Percentiles rank a stretch among this genome's conserved stretches.
Evolutionary conservation across 2,113 vertebrate genomes (phyloP).

Genomic region (Clupea harengus): DNA sequence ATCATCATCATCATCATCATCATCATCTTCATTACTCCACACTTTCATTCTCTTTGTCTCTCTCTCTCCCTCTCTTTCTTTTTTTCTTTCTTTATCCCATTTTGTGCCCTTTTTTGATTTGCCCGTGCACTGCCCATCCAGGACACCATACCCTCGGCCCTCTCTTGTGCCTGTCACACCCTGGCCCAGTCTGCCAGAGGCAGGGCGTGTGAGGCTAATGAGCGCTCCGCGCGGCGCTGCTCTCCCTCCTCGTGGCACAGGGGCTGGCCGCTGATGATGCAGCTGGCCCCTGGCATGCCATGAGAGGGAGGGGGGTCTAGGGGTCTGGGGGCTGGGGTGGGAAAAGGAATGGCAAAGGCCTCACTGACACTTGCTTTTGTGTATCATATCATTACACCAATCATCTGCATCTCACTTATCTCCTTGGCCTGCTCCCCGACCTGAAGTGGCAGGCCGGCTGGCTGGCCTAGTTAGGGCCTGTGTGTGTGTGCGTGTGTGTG

Average conservation of each 20-base stretch:
- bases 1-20: constrained; percentile 7
- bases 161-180: constrained; percentile 57
- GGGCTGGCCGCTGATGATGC: background rate
- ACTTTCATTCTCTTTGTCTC: constrained; percentile 1
- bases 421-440: constrained; percentile 49
- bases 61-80: constrained; percentile 18
- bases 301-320: constrained; percentile 23
- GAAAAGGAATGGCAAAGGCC: background rate
- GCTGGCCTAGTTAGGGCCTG: constrained; percentile 66
- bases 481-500: constrained; percentile 5
- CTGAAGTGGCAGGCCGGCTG: constrained; percentile 65
- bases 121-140: constrained; percentile 29
- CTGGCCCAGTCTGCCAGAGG: constrained; percentile 48
- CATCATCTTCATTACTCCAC: background rate
- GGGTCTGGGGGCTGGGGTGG: background rate
- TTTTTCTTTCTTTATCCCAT: constrained; percentile 28
- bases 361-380: constrained; percentile 66
- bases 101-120: constrained; percentile 37
- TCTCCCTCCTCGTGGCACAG: background rate
- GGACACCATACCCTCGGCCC: constrained; percentile 48
- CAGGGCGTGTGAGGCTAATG: constrained; percentile 49
- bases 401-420: constrained; percentile 73
- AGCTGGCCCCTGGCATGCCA: constrained; percentile 58
- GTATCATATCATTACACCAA: constrained; percentile 71
- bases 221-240: constrained; percentile 41